Evolutionary conservation across 2,888 invertebrate genomes (phyloP), one percentile per base, ranked within the genome.

Genomic region (Ophion obscuratus): DNA sequence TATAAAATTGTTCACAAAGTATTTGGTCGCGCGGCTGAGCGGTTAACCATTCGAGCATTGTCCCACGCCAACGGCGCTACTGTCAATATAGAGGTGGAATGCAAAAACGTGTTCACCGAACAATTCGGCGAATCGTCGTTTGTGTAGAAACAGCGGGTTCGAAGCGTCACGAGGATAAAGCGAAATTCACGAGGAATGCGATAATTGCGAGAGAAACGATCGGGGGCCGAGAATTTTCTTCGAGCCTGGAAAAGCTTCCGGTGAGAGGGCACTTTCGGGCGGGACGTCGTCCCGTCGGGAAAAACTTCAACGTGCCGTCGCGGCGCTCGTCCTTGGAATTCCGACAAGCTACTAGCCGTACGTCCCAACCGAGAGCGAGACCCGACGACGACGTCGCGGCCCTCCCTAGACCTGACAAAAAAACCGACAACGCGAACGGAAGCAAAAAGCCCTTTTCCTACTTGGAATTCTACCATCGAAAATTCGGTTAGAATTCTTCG

Each of bases 391-490:
- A 81, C 61, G 82, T 62, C 71, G 59, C 66, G 68, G 74, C 84
- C 78, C 67, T 86, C 74, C 87, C 79, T 86, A 90, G 87, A 86
- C 71, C 84, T 71, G 86, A 90, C 74, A 92, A 92, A 88, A 92
- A 91, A 76, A 88, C 90, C 40, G 87, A 79, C 85, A 90, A 88
- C 76, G 87, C 86, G 53, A 59, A 83, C 79, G 66, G 81, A 76
- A 27, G 78, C 83, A 87, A 84, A 79, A 91, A 88, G 78, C 83
- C 88, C 27, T 85, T 84, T 64, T 91, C 91, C 27, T 92, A 92
- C 83, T 88, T 91, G 89, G 90, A 92, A 78, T 88, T 90, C 79
- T 89, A 92, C 88, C 89, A 85, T 36, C 90, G 88, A 36, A 90
- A 87, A 90, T 86, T 86, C 85, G 84, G 90, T 90, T 81, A 88